These are phyloP conservation scores for Ceratoteleas bidentatus DNA, from an alignment of 1,140 invertebrate species.

Conservation along the genomic window DNA sequence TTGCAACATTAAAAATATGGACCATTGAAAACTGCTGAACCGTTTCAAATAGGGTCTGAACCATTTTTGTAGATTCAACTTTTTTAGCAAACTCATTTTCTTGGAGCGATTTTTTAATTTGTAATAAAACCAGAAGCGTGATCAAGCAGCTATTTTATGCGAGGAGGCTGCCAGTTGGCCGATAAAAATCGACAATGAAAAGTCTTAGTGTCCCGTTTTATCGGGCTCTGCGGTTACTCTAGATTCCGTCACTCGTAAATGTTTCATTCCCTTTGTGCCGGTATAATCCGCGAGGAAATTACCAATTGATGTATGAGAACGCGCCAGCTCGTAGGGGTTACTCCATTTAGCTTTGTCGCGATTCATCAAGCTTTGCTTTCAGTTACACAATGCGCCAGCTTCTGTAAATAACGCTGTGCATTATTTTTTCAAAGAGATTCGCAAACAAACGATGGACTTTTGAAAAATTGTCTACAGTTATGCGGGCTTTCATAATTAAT, in stretches of 20 bases:
- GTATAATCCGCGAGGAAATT: constrained; percentile 58
- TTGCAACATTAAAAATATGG: too few species aligned
- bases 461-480: background rate
- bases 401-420: background rate
- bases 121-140: constrained; percentile 15
- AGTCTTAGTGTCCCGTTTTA: constrained; percentile 49
- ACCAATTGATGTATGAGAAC: constrained; percentile 52
- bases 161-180: constrained; percentile 56
- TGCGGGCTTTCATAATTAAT: too few species aligned
- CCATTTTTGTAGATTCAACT: too few species aligned
- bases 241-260: constrained; percentile 54
- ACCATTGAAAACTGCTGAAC: too few species aligned
- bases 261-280: constrained; percentile 60
- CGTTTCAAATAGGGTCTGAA: too few species aligned
- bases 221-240: constrained; percentile 27
- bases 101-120: constrained; percentile 9
- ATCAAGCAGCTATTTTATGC: constrained; percentile 59
- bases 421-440: constrained; percentile 13
- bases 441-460: background rate
- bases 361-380: constrained; percentile 62
- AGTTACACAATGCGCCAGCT: constrained; percentile 1
- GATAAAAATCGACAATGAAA: constrained; percentile 77
- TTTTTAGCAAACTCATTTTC: too few species aligned
- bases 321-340: constrained; percentile 32
- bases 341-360: constrained; percentile 62